A percentile compares a stretch with the other conserved stretches of the same genome.
These are phyloP conservation scores for Boleophthalmus pectinirostris DNA, from an alignment of 2,113 vertebrate genomes.

Conservation along the genomic window DNA sequence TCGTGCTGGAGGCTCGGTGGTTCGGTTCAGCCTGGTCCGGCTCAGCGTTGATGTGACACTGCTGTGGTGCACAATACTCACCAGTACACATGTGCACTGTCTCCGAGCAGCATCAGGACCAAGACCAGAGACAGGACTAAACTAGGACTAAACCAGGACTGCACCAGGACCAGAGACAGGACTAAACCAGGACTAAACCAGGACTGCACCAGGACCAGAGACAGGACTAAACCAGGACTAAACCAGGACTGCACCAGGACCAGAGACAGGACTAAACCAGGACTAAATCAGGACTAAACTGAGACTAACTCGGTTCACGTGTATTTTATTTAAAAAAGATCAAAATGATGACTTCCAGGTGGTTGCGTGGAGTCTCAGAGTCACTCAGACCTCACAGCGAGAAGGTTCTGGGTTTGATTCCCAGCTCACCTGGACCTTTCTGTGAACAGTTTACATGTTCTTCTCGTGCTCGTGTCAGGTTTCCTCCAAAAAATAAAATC, in stretches of 20 bases:
- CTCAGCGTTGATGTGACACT: slow-evolving; percentile 55
- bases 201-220: background rate
- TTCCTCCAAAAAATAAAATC: too few relatives aligned
- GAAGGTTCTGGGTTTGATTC: too few relatives aligned
- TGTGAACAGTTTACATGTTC: too few relatives aligned
- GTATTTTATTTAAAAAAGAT: too few relatives aligned
- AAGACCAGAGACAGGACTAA: background rate
- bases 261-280: background rate
- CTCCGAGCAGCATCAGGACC: slow-evolving; percentile 37
- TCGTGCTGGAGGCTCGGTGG: slow-evolving; percentile 10
- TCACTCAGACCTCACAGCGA: too few relatives aligned
- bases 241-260: background rate
- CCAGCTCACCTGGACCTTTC: too few relatives aligned
- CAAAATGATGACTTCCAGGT: too few relatives aligned
- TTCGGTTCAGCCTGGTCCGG: slow-evolving; percentile 18
- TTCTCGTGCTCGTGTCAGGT: too few relatives aligned
- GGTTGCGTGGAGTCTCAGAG: too few relatives aligned
- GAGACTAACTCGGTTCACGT: too few relatives aligned
- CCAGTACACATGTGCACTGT: slow-evolving; percentile 33
- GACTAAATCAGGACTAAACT: background rate
- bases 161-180: too few relatives aligned
- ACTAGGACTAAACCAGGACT: too few relatives aligned
- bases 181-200: background rate
- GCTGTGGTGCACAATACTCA: slow-evolving; percentile 70
- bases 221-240: background rate